Conservation (phyloP, 2,113 vertebrate genomes). For the Rhodinocichla rosea region DNA sequence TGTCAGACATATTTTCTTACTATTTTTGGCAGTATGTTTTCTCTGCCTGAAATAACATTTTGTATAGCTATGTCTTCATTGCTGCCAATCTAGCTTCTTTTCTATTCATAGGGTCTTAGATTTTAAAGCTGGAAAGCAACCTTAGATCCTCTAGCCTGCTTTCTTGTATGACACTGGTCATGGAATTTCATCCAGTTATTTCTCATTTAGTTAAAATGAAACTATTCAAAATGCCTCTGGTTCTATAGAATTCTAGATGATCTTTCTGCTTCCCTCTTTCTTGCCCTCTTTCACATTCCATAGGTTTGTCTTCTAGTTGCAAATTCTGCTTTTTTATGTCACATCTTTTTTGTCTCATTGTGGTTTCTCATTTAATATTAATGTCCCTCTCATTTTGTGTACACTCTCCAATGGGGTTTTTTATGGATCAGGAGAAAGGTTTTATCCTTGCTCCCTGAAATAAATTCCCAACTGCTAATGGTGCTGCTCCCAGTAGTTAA, state of each 20-base stretch:
- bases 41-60: constrained; percentile 37
- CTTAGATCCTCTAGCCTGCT: neutral
- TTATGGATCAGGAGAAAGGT: neutral
- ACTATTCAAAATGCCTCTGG: neutral
- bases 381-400: neutral
- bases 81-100: neutral
- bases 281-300: neutral
- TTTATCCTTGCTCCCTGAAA: neutral
- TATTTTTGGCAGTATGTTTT: constrained; percentile 23
- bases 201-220: neutral
- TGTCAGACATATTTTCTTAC: constrained; percentile 17
- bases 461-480: neutral
- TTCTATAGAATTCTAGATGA: neutral
- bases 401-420: neutral
- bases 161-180: neutral
- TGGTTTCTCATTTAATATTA: neutral
- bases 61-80: neutral
- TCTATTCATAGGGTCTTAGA: neutral
- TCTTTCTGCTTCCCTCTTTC: neutral
- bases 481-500: constrained; percentile 1
- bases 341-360: neutral
- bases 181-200: neutral
- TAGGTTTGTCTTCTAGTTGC: neutral
- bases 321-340: neutral
- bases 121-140: neutral